Conservation (phyloP, 2,797 vertebrate genomes). For the Oophaga sylvatica region DNA sequence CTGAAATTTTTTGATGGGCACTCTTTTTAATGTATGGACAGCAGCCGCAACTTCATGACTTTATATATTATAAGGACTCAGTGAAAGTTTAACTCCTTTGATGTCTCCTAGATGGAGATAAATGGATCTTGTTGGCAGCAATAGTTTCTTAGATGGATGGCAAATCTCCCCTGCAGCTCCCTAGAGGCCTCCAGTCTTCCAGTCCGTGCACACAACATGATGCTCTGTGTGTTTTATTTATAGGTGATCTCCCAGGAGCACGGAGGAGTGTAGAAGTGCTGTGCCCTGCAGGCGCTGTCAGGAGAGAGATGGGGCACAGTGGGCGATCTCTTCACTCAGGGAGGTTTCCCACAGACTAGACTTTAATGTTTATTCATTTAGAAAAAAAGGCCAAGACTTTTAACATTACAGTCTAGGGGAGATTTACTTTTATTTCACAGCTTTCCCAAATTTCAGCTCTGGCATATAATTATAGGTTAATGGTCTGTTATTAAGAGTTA, state of each 20-base stretch:
- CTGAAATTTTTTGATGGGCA: no score
- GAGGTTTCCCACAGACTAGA: conserved; percentile 1
- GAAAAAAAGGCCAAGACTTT: neutral
- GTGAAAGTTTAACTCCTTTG: neutral
- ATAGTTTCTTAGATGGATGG: neutral
- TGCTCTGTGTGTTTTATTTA: conserved; percentile 41
- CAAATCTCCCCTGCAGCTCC: neutral
- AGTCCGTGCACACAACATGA: conserved; percentile 12
- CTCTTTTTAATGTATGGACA: no score
- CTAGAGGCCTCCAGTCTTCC: conserved; percentile 6
- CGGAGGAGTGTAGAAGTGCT: neutral
- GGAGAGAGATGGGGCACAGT: neutral
- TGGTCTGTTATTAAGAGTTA: neutral
- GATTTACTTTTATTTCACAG: neutral
- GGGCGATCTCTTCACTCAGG: conserved; percentile 9
- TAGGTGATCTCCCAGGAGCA: conserved; percentile 24
- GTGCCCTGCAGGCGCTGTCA: conserved; percentile 25
- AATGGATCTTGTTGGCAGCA: neutral
- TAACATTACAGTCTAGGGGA: neutral
- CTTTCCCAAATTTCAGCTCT: conserved; percentile 1
- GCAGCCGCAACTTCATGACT: no score
- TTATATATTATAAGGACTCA: no score
- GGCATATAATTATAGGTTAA: conserved; percentile 2
- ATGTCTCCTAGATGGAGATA: neutral
- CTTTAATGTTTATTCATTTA: neutral